A percentile compares a stretch with the other conserved stretches of the same genome.
Conservation (phyloP, 2,888 invertebrate species). For the Coecobrya sp. region DNA sequence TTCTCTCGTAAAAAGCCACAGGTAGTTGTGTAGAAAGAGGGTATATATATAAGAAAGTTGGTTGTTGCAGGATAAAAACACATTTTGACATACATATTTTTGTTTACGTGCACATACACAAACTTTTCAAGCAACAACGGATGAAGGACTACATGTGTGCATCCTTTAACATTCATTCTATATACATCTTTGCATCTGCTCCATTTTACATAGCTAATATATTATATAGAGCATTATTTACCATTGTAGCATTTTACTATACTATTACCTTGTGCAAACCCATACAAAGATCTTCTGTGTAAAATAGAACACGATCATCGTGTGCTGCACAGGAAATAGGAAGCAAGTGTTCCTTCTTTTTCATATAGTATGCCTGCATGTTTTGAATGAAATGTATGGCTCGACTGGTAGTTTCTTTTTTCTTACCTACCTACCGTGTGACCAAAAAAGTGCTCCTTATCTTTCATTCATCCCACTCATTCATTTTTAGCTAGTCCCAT, state of each 20-base stretch:
- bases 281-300: not conserved
- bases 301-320: slow-evolving; percentile 42
- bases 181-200: slow-evolving; percentile 39
- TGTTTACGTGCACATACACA: slow-evolving; percentile 38
- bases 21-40: not conserved
- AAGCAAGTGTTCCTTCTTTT: slow-evolving; percentile 73
- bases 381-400: slow-evolving; percentile 1
- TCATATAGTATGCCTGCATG: not conserved
- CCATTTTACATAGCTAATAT: not conserved
- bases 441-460: slow-evolving; percentile 56
- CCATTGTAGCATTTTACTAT: not conserved
- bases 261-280: not conserved
- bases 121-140: not conserved
- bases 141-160: not conserved
- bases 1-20: not conserved
- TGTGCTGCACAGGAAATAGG: slow-evolving; percentile 71
- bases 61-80: slow-evolving; percentile 43
- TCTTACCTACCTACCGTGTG: slow-evolving; percentile 54
- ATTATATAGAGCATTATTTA: not conserved
- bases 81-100: slow-evolving; percentile 40
- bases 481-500: slow-evolving; percentile 51
- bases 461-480: slow-evolving; percentile 62
- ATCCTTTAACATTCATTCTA: not conserved
- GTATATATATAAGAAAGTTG: not conserved
- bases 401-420: not conserved